Conservation (phyloP, 2,888 invertebrate species). For the Tenthredo livida region DNA sequence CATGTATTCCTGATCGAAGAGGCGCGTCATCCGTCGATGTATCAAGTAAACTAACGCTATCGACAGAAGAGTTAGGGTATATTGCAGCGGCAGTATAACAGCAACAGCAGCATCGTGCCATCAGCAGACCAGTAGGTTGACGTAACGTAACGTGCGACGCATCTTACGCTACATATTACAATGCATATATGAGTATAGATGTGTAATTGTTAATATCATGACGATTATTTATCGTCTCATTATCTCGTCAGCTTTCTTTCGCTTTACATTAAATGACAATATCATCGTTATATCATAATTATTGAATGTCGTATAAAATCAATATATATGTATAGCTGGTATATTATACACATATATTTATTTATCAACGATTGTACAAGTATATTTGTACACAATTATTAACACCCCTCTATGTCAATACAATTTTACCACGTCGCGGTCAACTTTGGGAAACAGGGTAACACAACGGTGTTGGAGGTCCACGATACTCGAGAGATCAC, state of each 20-base stretch:
- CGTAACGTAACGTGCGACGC: slow-evolving; percentile 33
- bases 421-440: slow-evolving; percentile 43
- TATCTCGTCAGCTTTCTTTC: too few relatives aligned
- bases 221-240: too few relatives aligned
- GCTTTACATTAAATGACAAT: too few relatives aligned
- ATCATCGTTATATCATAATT: background rate
- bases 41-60: slow-evolving; percentile 53
- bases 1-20: slow-evolving; percentile 72
- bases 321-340: background rate
- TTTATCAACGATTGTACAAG: background rate
- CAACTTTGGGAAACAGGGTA: slow-evolving; percentile 43
- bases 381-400: slow-evolving; percentile 4
- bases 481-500: background rate
- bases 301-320: background rate
- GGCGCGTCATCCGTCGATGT: slow-evolving; percentile 76
- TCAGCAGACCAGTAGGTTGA: background rate
- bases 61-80: background rate
- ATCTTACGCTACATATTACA: background rate
- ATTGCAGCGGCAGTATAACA: background rate
- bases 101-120: background rate
- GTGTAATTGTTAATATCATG: background rate
- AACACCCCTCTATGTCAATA: slow-evolving; percentile 17
- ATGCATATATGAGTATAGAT: background rate
- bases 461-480: slow-evolving; percentile 10
- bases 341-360: background rate